Evolutionary conservation across 2,113 vertebrate genomes (phyloP), one percentile per base, ranked within the genome.

Genomic region (Pteruthius melanotis): DNA sequence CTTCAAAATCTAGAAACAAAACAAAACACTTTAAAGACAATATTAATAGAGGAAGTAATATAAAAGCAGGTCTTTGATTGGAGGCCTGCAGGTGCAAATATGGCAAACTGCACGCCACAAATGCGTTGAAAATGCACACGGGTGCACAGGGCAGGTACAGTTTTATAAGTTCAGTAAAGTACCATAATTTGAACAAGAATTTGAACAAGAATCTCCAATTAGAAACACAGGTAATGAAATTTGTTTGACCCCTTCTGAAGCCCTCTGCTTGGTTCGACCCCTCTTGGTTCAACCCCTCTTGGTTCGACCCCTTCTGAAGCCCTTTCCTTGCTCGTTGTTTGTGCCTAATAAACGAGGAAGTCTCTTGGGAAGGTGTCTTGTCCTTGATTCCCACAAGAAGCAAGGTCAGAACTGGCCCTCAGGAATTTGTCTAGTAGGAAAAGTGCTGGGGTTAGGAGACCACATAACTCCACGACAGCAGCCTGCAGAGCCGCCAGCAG

Each of bases 401-500:
- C 31, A 42, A 21, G 26, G 22, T 22, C 26, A 66, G 71, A 59
- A 57, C 13, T 0, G 9, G 5, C 30, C 50, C 16, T 57, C 30
- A 6, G 50, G 24, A 30, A 42, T 42, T 49, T 20, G 27, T 16
- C 14, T 5, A 2, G 13, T 1, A 49, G n/a, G 19, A 49, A 14
- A 57, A 35, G 3, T 1, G 13, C 35, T 26, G 9, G 30, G 13
- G 7, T 16, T 13, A 31, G 40, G n/a, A n/a, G n/a, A n/a, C n/a
- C n/a, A n/a, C n/a, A n/a, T n/a, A n/a, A n/a, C n/a, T n/a, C n/a
- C n/a, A n/a, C n/a, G n/a, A n/a, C n/a, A n/a, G n/a, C n/a, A n/a
- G n/a, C n/a, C n/a, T n/a, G 1, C 60, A n/a, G 30, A 57, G 30
- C 24, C 10, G 0, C 1, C 2, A 5, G 1, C 0, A 16, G 50